Evolutionary conservation across 2,113 vertebrate species (phyloP).

Genomic region (Haliaeetus leucogaster): DNA sequence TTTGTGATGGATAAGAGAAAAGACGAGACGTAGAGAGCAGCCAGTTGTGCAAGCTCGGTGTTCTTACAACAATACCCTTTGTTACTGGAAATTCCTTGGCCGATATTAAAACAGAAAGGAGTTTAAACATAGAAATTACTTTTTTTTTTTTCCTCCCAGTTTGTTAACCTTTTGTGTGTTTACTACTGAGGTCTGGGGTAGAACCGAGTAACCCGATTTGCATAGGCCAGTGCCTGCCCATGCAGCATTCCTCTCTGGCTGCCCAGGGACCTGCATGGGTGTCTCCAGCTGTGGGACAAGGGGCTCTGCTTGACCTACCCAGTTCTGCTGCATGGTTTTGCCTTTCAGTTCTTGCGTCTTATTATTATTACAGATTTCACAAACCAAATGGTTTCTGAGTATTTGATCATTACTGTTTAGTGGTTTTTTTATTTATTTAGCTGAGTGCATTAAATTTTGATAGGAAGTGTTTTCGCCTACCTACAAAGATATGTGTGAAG

Average conservation of each 20-base stretch:
- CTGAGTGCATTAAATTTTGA: not conserved
- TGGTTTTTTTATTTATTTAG: not conserved
- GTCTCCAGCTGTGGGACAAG: not conserved
- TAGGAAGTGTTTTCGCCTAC: not conserved
- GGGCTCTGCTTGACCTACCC: not conserved
- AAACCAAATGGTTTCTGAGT: not conserved
- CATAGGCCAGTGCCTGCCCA: not conserved
- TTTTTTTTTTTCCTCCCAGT: not conserved
- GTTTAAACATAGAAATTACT: not conserved
- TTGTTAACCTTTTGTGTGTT: not conserved
- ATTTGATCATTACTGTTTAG: not conserved
- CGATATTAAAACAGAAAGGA: not conserved
- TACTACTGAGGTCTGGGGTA: not conserved
- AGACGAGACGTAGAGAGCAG: not conserved
- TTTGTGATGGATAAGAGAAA: not conserved
- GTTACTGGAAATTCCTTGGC: not conserved
- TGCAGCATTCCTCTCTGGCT: not conserved
- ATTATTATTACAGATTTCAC: not conserved
- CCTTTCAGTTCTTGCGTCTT: not conserved
- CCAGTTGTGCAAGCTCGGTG: constrained; percentile 1
- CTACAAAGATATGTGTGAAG: not conserved
- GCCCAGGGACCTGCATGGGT: not conserved
- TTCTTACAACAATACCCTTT: constrained; percentile 15
- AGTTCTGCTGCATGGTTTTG: not conserved
- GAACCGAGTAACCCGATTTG: not conserved